Percentiles rank a stretch among this genome's conserved stretches.
These are phyloP conservation scores for Chloropsis hardwickii DNA, from an alignment of 2,113 vertebrate species.

Conservation along the genomic window DNA sequence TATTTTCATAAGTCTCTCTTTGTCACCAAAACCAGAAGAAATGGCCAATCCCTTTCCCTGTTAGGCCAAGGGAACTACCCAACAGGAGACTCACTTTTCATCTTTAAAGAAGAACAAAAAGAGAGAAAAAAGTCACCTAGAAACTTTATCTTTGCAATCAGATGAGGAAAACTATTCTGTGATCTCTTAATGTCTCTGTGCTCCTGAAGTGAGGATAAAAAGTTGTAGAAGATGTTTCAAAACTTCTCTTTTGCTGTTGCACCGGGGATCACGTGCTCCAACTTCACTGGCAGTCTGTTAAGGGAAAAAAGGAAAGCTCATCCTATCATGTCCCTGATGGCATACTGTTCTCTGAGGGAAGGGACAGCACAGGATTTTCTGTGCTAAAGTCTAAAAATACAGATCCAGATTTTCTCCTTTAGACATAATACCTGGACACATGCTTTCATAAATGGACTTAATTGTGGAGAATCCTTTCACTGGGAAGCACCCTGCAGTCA, in stretches of 20 bases:
- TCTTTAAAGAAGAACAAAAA: neutral
- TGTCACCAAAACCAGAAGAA: neutral
- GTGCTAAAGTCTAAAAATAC: constrained; percentile 1
- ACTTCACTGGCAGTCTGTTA: neutral
- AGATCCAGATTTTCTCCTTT: neutral
- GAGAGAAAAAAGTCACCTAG: neutral
- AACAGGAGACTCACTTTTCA: neutral
- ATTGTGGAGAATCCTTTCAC: neutral
- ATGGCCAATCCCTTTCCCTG: neutral
- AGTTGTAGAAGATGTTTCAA: neutral
- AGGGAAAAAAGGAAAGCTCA: neutral
- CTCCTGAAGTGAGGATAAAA: neutral
- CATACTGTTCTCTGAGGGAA: neutral
- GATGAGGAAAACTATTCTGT: neutral
- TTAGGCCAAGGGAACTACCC: neutral
- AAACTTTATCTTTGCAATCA: neutral
- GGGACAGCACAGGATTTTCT: neutral
- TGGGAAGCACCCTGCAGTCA: neutral
- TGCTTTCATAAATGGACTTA: neutral
- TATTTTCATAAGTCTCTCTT: neutral
- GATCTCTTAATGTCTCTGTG: neutral
- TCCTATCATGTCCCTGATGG: neutral
- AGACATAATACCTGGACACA: neutral
- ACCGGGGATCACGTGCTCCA: neutral
- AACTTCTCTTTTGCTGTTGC: neutral